phyloP scores from a whole-genome alignment of 1,140 invertebrate species.

The Trichonephila clavipes region DNA sequence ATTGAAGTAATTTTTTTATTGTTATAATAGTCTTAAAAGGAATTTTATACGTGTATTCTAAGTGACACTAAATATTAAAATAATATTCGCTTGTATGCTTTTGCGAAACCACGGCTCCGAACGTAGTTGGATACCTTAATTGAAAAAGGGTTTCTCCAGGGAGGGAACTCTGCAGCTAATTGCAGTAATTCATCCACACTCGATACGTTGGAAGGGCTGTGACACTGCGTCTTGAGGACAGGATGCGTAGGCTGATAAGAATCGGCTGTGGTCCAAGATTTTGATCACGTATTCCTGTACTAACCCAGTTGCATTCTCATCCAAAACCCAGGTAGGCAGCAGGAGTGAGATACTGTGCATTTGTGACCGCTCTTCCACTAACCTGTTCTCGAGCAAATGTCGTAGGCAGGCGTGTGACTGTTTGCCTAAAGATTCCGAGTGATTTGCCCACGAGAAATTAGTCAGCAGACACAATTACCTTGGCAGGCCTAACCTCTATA shows the following conservation, averaged over 20 bases:
- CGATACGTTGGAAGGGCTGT: not conserved
- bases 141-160: no score
- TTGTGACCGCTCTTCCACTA: not conserved
- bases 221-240: not conserved
- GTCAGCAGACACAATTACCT: constrained; percentile 28
- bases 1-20: no score
- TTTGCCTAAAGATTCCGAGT: not conserved
- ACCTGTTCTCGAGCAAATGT: not conserved
- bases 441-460: constrained; percentile 33
- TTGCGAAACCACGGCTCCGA: no score
- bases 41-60: no score
- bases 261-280: not conserved
- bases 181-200: not conserved
- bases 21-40: no score
- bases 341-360: constrained; percentile 25
- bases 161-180: no score
- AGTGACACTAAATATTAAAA: no score
- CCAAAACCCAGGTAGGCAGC: not conserved
- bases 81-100: no score
- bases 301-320: constrained; percentile 13
- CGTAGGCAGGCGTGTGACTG: not conserved
- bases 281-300: constrained; percentile 4
- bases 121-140: no score
- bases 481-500: not conserved
- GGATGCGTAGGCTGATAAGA: not conserved